These are phyloP conservation scores for Podilymbus podiceps DNA, from an alignment of 2,113 vertebrate genomes.

Conservation along the genomic window DNA sequence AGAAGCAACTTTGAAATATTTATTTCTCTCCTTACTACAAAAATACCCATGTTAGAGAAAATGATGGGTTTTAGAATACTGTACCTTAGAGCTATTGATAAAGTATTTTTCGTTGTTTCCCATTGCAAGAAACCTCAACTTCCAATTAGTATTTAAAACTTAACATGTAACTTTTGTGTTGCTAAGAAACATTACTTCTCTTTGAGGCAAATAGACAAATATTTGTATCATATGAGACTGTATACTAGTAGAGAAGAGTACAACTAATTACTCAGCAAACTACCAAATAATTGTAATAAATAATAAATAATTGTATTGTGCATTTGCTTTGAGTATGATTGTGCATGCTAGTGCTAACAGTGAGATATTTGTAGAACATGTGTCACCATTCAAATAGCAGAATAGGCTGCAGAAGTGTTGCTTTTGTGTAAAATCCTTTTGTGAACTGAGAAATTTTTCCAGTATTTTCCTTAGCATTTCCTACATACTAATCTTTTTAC, in stretches of 20 bases:
- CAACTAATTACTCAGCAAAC: background rate
- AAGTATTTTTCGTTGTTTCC: background rate
- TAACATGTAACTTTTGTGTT: background rate
- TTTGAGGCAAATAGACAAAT: background rate
- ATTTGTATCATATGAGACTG: background rate
- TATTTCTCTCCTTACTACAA: background rate
- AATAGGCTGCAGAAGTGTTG: background rate
- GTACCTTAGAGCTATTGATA: background rate
- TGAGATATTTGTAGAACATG: background rate
- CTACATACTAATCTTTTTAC: constrained; percentile 99
- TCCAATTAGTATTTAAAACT: background rate
- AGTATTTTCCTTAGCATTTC: constrained; percentile 52
- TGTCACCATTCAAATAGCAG: background rate
- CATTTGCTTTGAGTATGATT: background rate
- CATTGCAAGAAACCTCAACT: background rate
- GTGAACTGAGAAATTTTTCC: background rate
- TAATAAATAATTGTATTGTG: background rate
- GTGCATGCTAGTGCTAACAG: background rate
- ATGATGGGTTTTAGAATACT: background rate
- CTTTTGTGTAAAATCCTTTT: background rate
- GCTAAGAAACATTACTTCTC: background rate
- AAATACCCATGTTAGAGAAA: background rate
- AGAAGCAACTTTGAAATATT: background rate
- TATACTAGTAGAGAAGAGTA: background rate
- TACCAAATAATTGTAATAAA: background rate